These are phyloP conservation scores for Brachyptera risi DNA, from an alignment of 2,888 invertebrate genomes.

Conservation along the genomic window DNA sequence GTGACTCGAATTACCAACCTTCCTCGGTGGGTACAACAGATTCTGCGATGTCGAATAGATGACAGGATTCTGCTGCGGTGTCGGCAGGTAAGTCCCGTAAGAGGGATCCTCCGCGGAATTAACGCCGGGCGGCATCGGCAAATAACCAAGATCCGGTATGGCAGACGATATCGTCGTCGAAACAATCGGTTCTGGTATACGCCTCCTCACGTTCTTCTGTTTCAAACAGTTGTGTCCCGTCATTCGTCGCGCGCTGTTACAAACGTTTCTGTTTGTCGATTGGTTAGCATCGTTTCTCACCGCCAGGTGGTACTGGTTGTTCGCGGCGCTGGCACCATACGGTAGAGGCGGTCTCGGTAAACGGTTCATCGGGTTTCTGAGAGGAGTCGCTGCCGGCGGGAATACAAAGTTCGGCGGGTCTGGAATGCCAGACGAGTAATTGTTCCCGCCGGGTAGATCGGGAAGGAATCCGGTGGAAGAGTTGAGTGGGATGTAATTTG, in stretches of 20 bases:
- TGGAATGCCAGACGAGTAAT: not conserved
- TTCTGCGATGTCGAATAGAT: not conserved
- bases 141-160: constrained; percentile 26
- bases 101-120: not conserved
- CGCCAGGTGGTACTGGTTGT: too few species aligned
- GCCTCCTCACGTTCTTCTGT: constrained; percentile 13
- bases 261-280: not conserved
- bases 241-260: not conserved
- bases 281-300: not conserved
- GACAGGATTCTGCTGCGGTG: not conserved
- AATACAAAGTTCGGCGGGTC: not conserved
- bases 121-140: constrained; percentile 25
- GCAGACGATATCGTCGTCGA: constrained; percentile 21
- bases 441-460: too few species aligned
- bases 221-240: not conserved
- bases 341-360: not conserved
- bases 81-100: not conserved
- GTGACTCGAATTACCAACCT: not conserved
- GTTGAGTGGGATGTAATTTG: too few species aligned
- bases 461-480: not conserved
- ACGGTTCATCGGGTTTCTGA: not conserved
- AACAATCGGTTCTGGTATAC: constrained; percentile 19
- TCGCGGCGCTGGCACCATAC: too few species aligned
- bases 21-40: not conserved
- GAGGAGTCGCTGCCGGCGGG: not conserved